Percentiles rank a stretch among this genome's conserved stretches.
Conservation (phyloP, 2,113 vertebrate species). For the Mellivora capensis region DNA sequence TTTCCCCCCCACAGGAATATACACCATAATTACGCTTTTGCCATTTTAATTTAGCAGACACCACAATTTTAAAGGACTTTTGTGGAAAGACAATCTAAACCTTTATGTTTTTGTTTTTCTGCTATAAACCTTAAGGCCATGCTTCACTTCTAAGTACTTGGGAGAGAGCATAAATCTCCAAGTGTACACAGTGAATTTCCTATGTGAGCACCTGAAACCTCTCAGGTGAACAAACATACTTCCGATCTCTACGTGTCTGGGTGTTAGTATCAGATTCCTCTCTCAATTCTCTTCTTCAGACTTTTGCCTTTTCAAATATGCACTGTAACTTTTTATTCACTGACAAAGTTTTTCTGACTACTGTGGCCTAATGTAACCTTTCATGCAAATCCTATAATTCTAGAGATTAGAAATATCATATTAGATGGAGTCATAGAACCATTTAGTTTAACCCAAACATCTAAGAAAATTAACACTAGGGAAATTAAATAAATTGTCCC, state of each 20-base stretch:
- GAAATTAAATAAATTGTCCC: not conserved
- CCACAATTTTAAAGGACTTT: not conserved
- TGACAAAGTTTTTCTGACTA: not conserved
- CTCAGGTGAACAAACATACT: not conserved
- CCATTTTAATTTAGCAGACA: not conserved
- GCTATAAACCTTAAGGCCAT: not conserved
- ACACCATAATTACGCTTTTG: not conserved
- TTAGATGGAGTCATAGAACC: not conserved
- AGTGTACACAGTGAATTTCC: accelerated
- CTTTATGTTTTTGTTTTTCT: not conserved
- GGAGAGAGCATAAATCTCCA: not conserved
- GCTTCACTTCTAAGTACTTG: not conserved
- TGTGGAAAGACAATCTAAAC: not conserved
- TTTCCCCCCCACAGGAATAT: not conserved
- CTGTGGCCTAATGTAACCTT: not conserved
- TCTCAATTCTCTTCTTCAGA: not conserved
- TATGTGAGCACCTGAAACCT: not conserved
- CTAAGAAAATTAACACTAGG: not conserved
- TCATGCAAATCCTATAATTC: not conserved
- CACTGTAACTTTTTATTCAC: not conserved
- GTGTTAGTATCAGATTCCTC: not conserved
- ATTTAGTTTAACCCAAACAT: not conserved
- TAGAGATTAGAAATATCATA: not conserved
- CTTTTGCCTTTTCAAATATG: not conserved
- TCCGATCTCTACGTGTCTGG: not conserved